phyloP scores from a whole-genome alignment of 2,888 invertebrate species.

The Tipula vernalis region DNA sequence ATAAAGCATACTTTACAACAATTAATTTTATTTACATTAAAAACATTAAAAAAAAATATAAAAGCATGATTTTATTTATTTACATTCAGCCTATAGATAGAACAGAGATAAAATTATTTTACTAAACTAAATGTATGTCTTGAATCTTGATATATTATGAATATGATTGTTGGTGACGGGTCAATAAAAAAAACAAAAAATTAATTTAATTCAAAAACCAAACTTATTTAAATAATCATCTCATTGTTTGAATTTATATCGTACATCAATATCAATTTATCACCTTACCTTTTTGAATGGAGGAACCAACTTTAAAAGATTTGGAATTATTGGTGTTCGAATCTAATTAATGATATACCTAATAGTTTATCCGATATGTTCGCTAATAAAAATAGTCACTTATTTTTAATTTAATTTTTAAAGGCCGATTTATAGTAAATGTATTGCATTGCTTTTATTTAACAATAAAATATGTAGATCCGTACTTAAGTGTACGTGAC shows the following conservation, averaged over 20 bases:
- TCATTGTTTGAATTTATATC: not conserved
- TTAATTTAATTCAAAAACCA: not conserved
- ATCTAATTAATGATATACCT: not conserved
- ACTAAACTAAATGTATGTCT: not conserved
- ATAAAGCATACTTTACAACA: not conserved
- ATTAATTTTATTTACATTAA: not conserved
- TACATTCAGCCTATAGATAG: not conserved
- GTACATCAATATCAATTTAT: not conserved
- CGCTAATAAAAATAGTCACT: not conserved
- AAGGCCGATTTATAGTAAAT: not conserved
- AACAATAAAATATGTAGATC: not conserved
- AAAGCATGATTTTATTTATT: not conserved
- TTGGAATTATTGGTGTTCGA: not conserved
- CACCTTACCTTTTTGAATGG: not conserved
- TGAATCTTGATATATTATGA: not conserved
- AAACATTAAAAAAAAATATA: not conserved
- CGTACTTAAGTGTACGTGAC: not conserved
- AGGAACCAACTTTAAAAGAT: not conserved
- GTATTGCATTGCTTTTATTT: not conserved
- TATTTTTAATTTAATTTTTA: not conserved
- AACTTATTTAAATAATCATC: not conserved
- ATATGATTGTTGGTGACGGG: not conserved
- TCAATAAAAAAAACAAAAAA: not conserved
- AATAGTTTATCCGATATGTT: not conserved
- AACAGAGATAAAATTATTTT: too few species aligned